Conservation (phyloP, 2,113 vertebrate genomes). For the Pavo muticus region DNA sequence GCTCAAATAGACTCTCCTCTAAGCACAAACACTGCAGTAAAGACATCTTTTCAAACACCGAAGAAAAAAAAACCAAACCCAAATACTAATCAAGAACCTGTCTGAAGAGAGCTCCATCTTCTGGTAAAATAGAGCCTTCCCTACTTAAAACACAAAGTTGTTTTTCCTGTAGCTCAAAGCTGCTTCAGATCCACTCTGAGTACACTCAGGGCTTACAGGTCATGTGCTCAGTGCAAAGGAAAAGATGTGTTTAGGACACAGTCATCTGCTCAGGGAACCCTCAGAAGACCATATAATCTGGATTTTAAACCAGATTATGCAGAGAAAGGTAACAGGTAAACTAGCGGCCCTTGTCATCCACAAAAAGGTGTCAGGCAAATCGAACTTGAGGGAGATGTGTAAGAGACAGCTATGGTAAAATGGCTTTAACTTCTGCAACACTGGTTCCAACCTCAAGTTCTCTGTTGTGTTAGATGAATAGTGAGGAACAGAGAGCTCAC, state of each 20-base stretch:
- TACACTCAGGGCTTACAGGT: not conserved
- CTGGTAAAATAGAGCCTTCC: not conserved
- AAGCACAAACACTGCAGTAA: not conserved
- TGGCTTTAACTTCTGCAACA: not conserved
- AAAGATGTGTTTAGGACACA: rapidly evolving
- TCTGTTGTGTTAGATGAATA: not conserved
- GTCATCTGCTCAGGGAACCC: not conserved
- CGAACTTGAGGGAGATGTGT: not conserved
- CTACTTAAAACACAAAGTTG: not conserved
- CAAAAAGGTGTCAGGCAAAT: not conserved
- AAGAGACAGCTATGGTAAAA: not conserved
- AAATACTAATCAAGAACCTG: not conserved
- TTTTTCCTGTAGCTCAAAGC: not conserved
- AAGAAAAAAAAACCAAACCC: not conserved
- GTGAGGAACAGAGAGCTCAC: not conserved
- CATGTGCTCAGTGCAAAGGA: not conserved
- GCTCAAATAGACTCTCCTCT: not conserved
- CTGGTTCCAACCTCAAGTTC: not conserved
- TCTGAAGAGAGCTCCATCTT: slow-evolving; percentile 27
- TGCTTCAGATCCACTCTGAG: not conserved
- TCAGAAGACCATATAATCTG: not conserved
- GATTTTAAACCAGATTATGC: not conserved
- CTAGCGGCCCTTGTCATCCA: not conserved
- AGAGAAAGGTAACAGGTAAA: not conserved
- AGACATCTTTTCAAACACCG: not conserved